Evolutionary conservation across 2,888 invertebrate species (phyloP), one percentile per base, ranked within the genome.

Genomic region (Epinotia demarniana): DNA sequence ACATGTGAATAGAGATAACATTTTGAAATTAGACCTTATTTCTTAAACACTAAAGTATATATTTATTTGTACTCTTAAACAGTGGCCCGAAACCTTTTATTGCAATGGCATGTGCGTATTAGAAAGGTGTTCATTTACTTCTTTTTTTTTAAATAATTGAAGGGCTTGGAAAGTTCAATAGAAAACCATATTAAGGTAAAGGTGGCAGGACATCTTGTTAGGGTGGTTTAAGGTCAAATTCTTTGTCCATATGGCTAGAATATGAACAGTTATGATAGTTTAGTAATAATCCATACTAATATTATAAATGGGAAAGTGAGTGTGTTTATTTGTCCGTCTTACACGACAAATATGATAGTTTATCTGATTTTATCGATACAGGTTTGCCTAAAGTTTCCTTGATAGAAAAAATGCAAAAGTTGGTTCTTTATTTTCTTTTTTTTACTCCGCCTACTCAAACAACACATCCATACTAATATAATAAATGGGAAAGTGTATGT

Each of bases 121-220:
- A 79, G 78, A 79, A 80, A 79, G 79, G 77, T 71, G 76, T 23
- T 58, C 49, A 78, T 78, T 78, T 77, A 72, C 76, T 11, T 46
- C 19, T 78, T 77, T 79, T 75, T 77, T 77, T 62, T 75, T 69
- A 61, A 57, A 76, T 79, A 78, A 80, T 80, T 77, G 79, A 67
- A 75, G 77, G 64, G 72, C 70, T 75, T 77, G 1, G 79, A 80
- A 80, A 80, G 80, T 81, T 79, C 78, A 79, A 60, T 60, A 16
- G 75, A 77, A 78, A 68, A 68, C 55, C 68, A 13, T 72, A 72
- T 49, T 58, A 64, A 64, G 43, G 55, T 61, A 78, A 77, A 78
- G 78, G 78, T 76, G 78, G 71, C 58, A 49, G 43, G 62, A 73
- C 77, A 70, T 70, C 73, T 71, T 76, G 63, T 12, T 27, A 3